Conservation (phyloP, 2,888 invertebrate species). For the Macrophya annulata region DNA sequence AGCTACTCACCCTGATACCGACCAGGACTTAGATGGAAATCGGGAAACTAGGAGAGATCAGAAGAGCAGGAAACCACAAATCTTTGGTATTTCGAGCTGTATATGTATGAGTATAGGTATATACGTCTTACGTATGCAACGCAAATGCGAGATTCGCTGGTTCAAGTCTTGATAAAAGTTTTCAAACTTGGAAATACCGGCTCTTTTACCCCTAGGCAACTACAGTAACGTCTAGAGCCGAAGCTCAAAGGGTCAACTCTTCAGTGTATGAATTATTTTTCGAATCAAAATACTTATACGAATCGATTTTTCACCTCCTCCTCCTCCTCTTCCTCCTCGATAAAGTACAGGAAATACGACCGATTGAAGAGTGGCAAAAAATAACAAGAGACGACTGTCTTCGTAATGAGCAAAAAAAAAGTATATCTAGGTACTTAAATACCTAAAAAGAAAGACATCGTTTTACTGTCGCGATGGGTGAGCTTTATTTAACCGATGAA, state of each 20-base stretch:
- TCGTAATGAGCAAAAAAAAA: conserved; percentile 20
- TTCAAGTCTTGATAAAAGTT: conserved; percentile 65
- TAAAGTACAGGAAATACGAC: neutral
- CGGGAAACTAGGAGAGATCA: conserved; percentile 72
- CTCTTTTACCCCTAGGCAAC: conserved; percentile 72
- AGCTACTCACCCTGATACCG: conserved; percentile 48
- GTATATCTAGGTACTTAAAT: neutral
- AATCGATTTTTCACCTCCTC: neutral
- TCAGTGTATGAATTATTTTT: neutral
- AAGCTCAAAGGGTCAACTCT: neutral
- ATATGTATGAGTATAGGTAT: conserved; percentile 65
- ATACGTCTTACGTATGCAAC: conserved; percentile 59
- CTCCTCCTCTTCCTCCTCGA: neutral
- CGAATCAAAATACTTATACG: neutral
- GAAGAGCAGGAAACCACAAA: conserved; percentile 69
- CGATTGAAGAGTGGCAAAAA: conserved; percentile 26
- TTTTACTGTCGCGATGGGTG: conserved; percentile 46
- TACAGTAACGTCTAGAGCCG: conserved; percentile 64
- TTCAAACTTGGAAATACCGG: conserved; percentile 72
- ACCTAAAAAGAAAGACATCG: conserved; percentile 40
- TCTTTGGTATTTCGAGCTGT: conserved; percentile 72
- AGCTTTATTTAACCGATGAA: conserved; percentile 37
- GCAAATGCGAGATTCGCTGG: conserved; percentile 63
- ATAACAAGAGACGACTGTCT: neutral
- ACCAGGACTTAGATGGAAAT: conserved; percentile 58